These are phyloP conservation scores for Ambastaia sidthimunki DNA, from an alignment of 2,797 vertebrate species.

Conservation along the genomic window DNA sequence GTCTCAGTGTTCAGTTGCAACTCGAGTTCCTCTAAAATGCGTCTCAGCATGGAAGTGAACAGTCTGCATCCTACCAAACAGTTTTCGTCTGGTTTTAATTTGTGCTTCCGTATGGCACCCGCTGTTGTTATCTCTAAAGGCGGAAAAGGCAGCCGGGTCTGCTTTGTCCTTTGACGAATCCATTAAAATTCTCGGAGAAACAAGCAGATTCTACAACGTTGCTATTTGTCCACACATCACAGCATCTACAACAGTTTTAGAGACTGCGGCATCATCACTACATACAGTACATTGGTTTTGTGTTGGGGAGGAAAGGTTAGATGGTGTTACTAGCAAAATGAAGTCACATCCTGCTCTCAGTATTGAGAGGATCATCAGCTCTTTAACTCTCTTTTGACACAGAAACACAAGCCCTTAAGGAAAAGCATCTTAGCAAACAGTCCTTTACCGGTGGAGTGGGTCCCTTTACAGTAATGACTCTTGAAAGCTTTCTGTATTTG, in stretches of 20 bases:
- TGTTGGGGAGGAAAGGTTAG: not conserved
- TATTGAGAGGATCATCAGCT: not conserved
- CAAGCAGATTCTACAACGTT: too few species aligned
- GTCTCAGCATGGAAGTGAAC: conserved; percentile 51
- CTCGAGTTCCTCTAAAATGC: conserved; percentile 45
- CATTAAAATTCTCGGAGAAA: conserved; percentile 27
- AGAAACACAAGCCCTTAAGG: conserved; percentile 33
- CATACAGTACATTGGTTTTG: not conserved
- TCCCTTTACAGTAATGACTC: conserved; percentile 40
- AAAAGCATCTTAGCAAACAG: conserved; percentile 24
- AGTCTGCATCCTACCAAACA: conserved; percentile 56
- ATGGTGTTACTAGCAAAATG: not conserved
- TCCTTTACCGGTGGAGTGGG: conserved; percentile 32
- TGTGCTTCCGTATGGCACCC: conserved; percentile 34
- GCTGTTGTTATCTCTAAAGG: conserved; percentile 32
- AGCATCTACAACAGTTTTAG: not conserved
- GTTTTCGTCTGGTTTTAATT: conserved; percentile 54
- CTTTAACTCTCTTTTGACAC: conserved; percentile 7
- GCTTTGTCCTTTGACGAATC: conserved; percentile 42
- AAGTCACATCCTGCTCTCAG: not conserved
- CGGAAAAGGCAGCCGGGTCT: conserved; percentile 31
- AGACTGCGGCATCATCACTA: not conserved
- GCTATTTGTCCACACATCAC: not conserved
- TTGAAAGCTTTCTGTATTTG: conserved; percentile 49
- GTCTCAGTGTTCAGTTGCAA: conserved; percentile 45